phyloP scores from a whole-genome alignment of 35 echinoderm and acorn worm genomes.

The Ptychodera flava region DNA sequence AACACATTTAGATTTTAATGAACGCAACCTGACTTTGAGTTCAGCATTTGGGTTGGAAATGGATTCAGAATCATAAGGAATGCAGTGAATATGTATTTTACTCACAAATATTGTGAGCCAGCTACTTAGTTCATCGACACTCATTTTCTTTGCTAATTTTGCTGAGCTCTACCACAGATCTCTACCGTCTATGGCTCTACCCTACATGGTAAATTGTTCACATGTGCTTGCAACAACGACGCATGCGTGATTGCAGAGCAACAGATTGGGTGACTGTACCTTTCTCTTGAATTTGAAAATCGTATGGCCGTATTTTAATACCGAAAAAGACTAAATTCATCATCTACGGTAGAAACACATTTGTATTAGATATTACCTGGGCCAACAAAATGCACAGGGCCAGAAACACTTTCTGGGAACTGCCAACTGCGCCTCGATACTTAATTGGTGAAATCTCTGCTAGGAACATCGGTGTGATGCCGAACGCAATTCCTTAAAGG shows the following conservation, averaged over 20 bases:
- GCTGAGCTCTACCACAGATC: too few species aligned
- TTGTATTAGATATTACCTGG: too few species aligned
- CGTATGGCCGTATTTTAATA: too few species aligned
- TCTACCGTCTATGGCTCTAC: too few species aligned
- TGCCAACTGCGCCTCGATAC: conserved; percentile 72
- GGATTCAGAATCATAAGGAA: too few species aligned
- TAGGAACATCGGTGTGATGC: conserved; percentile 73
- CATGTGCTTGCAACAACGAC: not conserved
- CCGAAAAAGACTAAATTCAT: not conserved
- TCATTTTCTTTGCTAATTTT: too few species aligned
- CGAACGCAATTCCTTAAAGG: conserved; percentile 42
- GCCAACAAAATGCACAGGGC: not conserved
- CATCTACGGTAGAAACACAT: too few species aligned
- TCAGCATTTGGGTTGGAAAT: too few species aligned
- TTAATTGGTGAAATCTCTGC: conserved; percentile 83
- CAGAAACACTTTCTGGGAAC: not conserved
- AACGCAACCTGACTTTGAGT: too few species aligned
- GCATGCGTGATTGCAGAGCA: not conserved
- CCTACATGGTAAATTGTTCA: not conserved
- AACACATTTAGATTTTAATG: not conserved
- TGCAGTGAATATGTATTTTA: too few species aligned
- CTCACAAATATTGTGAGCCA: too few species aligned
- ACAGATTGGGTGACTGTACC: not conserved
- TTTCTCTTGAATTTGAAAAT: not conserved
- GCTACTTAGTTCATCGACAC: too few species aligned